Evolutionary conservation across 2,113 vertebrate species (phyloP), one percentile per base, ranked within the genome.

Genomic region (Dinomys branickii): DNA sequence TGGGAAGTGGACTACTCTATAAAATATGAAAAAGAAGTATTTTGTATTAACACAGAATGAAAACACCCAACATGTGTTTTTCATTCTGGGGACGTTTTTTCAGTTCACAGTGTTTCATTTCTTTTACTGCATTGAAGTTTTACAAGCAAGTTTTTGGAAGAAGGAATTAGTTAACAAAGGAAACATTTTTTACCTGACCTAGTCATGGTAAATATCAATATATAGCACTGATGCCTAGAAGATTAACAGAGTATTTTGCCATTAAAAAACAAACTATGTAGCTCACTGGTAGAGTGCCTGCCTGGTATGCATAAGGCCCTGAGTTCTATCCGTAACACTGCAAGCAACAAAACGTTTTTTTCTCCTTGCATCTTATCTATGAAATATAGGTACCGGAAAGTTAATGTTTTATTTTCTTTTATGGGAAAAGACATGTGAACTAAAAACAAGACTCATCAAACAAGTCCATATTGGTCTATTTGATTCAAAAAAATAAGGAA

Each of bases 61-160:
- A 96, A 94, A 19, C 67, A 94, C 56, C 85, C 26, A 71, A 80
- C 90, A 94, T 90, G 41, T 93, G 33, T 77, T 98, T 98, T 96
- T 54, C 26, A 83, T 96, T 96, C 97, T 61, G 47, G 91, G n/a
- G n/a, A 19, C 63, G 35, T 26, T 44, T 96, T 67, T 83, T 94
- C 87, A 14, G 54, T 92, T 90, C 9, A 58, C 0, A 65, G 7
- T 88, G 59, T 94, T 97, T 90, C 20, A n/a, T 85, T 90, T 80
- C 82, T 73, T 97, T 82, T 81, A 96, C 97, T 65, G 75, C 33
- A 75, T 20, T 97, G 73, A n/a, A 67, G 12, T 93, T 95, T 88
- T 83, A 59, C 58, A 54, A 89, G 19, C 33, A 95, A 59, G 22
- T 30, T 81, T 96, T 95, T 78, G 87, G 75, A 95, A 91, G 33